Base-by-base conservation (phyloP, 2,797 vertebrate species). In the Takifugu rubripes region DNA sequence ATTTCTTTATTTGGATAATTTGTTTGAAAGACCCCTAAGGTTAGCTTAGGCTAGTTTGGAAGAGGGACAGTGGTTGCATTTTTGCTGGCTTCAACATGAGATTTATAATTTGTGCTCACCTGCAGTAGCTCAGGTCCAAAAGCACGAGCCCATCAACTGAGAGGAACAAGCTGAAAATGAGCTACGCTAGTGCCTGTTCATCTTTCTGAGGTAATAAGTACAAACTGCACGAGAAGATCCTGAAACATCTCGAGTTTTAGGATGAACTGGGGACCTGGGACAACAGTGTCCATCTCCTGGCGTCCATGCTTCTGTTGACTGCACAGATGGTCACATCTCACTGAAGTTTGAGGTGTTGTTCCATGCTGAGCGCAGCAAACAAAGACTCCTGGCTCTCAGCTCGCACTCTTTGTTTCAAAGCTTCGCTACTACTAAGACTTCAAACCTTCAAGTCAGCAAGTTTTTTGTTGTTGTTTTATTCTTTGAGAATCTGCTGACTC, bases 401-500 rank as follows among this genome's bases (percentile, higher is more conserved):
- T 60, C 40, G 51, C 56, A 49, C 53, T 65, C 54, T 52, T 58
- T 59, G 53, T 73, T 54, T 72, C 58, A 67, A 50, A 55, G 68
- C 60, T 12, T 53, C 62, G 26, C 54, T 49, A 59, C 64, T 45
- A 70, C 53, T 74, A 61, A 56, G 56, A 51, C 74, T 68, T 77
- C 52, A 76, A 66, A 83, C 57, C 68, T 31, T 64, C 57, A 68
- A 64, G 77, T 75, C 76, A 72, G 78, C 64, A 6, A 40, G 51
- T 83, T 80, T 68, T 60, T 40, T 44, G 16, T 44, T 43, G 31
- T 31, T 44, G 43, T 44, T 44, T 9, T 43, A 16, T 43, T 43
- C 42, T 15, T 71, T 42, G 52, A 43, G 70, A 77, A 77, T 71
- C 72, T 68, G 77, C 79, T 73, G 73, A 74, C 70, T 78, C 51